Conservation (phyloP, 1,140 invertebrate genomes). For the Triops cancriformis region DNA sequence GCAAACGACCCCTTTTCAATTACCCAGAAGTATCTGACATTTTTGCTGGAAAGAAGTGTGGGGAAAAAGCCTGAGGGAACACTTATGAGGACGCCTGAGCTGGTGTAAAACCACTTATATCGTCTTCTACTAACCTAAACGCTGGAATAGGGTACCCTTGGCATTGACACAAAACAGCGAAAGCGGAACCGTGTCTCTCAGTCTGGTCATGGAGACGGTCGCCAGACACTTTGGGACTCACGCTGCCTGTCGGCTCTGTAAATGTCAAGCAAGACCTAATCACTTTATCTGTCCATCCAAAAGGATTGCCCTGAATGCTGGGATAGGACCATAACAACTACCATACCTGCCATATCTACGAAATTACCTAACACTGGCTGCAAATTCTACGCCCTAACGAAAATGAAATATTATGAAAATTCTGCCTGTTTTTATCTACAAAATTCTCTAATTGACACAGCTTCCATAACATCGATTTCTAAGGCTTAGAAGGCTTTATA, state of each 20-base stretch:
- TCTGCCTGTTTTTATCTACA: too few relatives aligned
- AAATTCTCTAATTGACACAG: too few relatives aligned
- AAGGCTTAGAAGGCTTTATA: too few relatives aligned
- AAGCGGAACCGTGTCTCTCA: constrained; percentile 14
- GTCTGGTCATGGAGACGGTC: not conserved
- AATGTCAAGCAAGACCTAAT: constrained; percentile 6
- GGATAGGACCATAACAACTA: not conserved
- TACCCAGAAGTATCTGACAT: not conserved
- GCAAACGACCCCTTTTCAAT: constrained; percentile 21
- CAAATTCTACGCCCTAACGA: too few relatives aligned
- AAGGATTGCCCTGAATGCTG: not conserved
- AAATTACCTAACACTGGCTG: too few relatives aligned
- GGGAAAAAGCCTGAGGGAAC: not conserved
- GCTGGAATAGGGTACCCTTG: constrained; percentile 29
- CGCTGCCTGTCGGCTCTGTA: constrained; percentile 33
- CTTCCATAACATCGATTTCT: too few relatives aligned
- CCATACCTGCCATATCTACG: too few relatives aligned
- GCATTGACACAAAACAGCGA: constrained; percentile 27
- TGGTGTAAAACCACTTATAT: not conserved
- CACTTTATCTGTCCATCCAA: not conserved
- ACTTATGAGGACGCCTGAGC: not conserved
- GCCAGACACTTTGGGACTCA: constrained; percentile 31
- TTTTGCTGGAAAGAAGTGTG: too few relatives aligned
- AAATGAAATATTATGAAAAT: not conserved
- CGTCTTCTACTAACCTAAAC: constrained; percentile 20